Evolutionary conservation across 2,113 vertebrate genomes (phyloP).

Genomic region (Centropristis striata): DNA sequence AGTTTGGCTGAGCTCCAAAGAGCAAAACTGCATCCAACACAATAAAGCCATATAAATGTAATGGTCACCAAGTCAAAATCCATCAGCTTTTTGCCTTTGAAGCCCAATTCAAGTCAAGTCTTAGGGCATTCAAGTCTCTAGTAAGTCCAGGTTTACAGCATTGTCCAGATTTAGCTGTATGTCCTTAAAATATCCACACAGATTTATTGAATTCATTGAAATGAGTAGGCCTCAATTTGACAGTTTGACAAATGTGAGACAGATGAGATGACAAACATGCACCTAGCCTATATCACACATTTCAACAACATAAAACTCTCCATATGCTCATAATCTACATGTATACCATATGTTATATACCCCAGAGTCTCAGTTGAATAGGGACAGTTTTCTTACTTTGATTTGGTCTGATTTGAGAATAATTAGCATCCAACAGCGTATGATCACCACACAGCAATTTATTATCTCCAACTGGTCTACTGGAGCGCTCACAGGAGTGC

Average conservation of each 20-base stretch:
- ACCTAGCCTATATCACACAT: too few species aligned
- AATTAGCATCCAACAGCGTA: constrained; percentile 42
- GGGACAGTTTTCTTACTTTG: neutral
- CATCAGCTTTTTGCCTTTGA: neutral
- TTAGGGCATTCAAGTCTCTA: neutral
- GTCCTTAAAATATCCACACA: neutral
- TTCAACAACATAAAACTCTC: neutral
- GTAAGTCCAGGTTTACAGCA: neutral
- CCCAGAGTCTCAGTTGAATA: neutral
- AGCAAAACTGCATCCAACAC: neutral
- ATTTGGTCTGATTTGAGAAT: constrained; percentile 44
- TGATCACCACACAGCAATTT: constrained; percentile 45
- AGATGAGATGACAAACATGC: neutral
- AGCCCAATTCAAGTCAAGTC: neutral
- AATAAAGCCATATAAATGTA: neutral
- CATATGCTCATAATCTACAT: neutral
- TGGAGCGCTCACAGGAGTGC: constrained; percentile 37
- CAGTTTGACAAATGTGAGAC: constrained; percentile 1
- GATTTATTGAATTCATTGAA: neutral
- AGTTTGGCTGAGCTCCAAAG: neutral
- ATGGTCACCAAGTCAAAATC: neutral
- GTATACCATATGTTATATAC: neutral
- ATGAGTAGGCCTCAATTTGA: too few species aligned
- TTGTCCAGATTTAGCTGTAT: neutral
- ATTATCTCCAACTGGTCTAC: constrained; percentile 51